These are phyloP conservation scores for Drosophila carrolli DNA, from an alignment of 1,140 invertebrate genomes.

Conservation along the genomic window DNA sequence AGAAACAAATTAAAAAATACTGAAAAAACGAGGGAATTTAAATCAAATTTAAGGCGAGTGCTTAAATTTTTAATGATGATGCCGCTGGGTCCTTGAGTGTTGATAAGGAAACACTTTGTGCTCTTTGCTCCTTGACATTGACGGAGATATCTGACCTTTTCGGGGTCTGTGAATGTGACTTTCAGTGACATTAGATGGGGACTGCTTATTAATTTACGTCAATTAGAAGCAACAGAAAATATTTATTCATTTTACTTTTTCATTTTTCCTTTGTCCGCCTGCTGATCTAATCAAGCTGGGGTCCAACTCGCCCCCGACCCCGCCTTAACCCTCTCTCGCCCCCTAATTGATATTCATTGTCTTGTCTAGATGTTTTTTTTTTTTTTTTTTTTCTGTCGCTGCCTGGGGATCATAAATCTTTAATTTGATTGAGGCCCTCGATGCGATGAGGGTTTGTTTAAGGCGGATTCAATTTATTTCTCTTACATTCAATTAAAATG, in stretches of 20 bases:
- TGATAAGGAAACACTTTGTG: constrained; percentile 5
- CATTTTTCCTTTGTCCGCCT: constrained; percentile 28
- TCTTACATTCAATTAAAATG: constrained; percentile 50
- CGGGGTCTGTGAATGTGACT: constrained; percentile 41
- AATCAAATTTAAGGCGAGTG: constrained; percentile 45
- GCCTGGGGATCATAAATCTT: constrained; percentile 51
- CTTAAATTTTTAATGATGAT: constrained; percentile 19
- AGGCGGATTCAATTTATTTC: constrained; percentile 52
- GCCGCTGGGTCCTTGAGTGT: constrained; percentile 7
- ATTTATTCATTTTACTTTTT: constrained; percentile 48
- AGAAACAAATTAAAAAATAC: constrained; percentile 72
- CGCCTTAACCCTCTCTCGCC: constrained; percentile 1
- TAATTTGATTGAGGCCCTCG: constrained; percentile 51
- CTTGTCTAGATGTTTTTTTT: constrained; percentile 35
- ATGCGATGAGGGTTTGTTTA: constrained; percentile 51
- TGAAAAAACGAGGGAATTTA: constrained; percentile 57
- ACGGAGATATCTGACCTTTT: constrained; percentile 46
- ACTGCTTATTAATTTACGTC: constrained; percentile 60
- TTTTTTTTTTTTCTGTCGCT: constrained; percentile 10
- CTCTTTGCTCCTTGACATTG: constrained; percentile 30
- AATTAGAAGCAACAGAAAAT: constrained; percentile 45
- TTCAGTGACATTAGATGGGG: constrained; percentile 46
- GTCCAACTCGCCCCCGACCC: constrained; percentile 7
- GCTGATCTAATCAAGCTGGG: constrained; percentile 52
- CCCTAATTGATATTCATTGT: constrained; percentile 61